These are phyloP conservation scores for Drosophila colorata DNA, from an alignment of 2,888 invertebrate genomes.

Conservation along the genomic window DNA sequence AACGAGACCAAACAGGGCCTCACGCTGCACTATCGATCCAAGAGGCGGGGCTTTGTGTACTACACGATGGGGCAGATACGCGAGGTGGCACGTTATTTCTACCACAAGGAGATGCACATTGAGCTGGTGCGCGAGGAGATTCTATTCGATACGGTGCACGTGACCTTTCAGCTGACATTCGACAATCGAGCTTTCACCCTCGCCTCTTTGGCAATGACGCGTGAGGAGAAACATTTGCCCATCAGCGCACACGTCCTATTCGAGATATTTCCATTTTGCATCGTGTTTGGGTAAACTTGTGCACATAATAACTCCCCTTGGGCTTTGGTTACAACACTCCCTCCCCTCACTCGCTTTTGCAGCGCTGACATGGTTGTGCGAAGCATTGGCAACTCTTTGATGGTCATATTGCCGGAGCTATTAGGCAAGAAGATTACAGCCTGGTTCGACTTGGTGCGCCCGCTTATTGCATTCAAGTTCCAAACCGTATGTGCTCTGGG, in stretches of 20 bases:
- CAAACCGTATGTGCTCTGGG: conserved; percentile 90
- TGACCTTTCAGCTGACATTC: conserved; percentile 96
- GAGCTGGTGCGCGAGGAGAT: conserved; percentile 94
- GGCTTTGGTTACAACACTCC: background rate
- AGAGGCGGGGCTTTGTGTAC: conserved; percentile 96
- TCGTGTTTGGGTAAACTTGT: conserved; percentile 93
- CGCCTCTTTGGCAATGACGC: conserved; percentile 93
- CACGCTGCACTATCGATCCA: conserved; percentile 96
- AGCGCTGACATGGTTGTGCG: conserved; percentile 95
- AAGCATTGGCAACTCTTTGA: conserved; percentile 95
- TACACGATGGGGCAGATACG: conserved; percentile 99
- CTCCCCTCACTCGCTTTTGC: conserved; percentile 35
- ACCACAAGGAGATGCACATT: conserved; percentile 97
- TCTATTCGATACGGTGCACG: conserved; percentile 95
- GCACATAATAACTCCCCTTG: conserved; percentile 1
- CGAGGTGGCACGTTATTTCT: conserved; percentile 96
- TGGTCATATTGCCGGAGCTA: conserved; percentile 94
- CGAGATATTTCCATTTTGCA: conserved; percentile 99
- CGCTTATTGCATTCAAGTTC: conserved; percentile 97
- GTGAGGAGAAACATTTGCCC: conserved; percentile 95
- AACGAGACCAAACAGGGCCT: conserved; percentile 96
- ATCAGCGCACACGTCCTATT: conserved; percentile 95
- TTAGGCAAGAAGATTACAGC: conserved; percentile 95
- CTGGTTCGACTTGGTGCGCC: conserved; percentile 96
- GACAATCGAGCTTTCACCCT: conserved; percentile 96